Evolutionary conservation across 2,888 invertebrate genomes (phyloP), one percentile per base, ranked within the genome.

Genomic region (Drosophila atripex): DNA sequence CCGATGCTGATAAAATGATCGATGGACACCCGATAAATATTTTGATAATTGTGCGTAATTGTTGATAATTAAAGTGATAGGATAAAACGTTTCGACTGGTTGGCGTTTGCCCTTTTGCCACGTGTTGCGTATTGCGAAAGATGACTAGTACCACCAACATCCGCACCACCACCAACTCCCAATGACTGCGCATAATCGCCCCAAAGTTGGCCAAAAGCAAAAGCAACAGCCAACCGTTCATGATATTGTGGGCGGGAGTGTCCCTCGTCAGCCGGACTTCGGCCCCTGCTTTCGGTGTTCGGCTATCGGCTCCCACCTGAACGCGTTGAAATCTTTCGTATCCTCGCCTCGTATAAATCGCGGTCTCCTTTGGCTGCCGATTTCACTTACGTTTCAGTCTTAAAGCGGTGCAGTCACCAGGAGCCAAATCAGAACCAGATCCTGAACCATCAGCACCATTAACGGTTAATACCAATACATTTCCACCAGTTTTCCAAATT

Each of bases 371-470:
- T 66, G 73, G 72, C 57, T 75, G 69, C 71, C 78, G 77, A 71
- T 83, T 88, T 88, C 89, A 90, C 89, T 90, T 77, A 86, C 88
- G 80, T 77, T 89, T 90, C 84, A 88, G 86, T 82, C 80, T 76
- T 71, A 85, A 77, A 88, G 73, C 87, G 75, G 85, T 88, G 88
- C 85, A 90, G 86, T 89, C 50, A 55, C 38, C 51, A 79, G 58
- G 73, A 60, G 73, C 78, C 61, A 41, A 41, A 41, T 7, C 18
- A 41, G 11, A 16, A 41, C 16, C 39, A 41, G 39, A 41, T 18
- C 18, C 39, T 41, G 39, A 41, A 1, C n/a, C 35, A 35, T 35
- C 56, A 63, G 55, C 51, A 63, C 12, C 51, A 76, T 66, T 72
- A 70, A 71, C 84, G 84, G 84, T 84, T 73, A 87, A 77, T 77